Conservation (phyloP, 2,888 invertebrate genomes). For the Phortica okadai region DNA sequence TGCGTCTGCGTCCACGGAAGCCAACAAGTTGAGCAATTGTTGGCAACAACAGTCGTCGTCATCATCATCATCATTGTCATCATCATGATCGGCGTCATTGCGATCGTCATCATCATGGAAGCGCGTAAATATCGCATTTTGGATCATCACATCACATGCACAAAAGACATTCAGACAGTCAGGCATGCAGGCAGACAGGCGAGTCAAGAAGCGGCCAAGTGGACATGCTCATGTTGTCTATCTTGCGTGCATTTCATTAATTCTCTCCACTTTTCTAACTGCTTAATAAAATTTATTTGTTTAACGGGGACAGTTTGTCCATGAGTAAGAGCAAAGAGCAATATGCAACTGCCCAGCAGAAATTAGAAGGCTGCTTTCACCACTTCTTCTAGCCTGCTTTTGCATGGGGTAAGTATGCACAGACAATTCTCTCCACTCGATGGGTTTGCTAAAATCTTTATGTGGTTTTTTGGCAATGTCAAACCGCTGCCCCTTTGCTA, state of each 20-base stretch:
- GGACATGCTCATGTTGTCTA: not conserved
- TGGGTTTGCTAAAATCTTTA: too few species aligned
- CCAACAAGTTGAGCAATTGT: conserved; percentile 21
- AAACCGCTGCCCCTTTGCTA: too few species aligned
- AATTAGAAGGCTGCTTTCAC: too few species aligned
- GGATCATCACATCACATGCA: conserved; percentile 22
- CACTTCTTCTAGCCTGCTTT: too few species aligned
- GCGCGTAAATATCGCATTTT: conserved; percentile 12
- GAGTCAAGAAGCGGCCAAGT: not conserved
- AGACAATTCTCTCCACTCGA: too few species aligned
- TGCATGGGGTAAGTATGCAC: too few species aligned
- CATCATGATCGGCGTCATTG: not conserved
- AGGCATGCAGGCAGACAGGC: not conserved
- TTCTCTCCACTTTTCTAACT: conserved; percentile 61
- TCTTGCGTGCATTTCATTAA: conserved; percentile 63
- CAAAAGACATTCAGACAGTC: not conserved
- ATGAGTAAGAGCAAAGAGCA: not conserved
- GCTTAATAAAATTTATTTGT: conserved; percentile 70
- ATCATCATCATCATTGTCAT: not conserved
- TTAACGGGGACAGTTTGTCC: conserved; percentile 40
- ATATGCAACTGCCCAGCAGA: not conserved
- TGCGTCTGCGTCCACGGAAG: not conserved
- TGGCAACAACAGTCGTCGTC: not conserved
- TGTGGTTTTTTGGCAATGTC: too few species aligned
- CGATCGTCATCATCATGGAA: not conserved